phyloP scores from a whole-genome alignment of 2,888 invertebrate species.

The Apomyelois bistriatella region DNA sequence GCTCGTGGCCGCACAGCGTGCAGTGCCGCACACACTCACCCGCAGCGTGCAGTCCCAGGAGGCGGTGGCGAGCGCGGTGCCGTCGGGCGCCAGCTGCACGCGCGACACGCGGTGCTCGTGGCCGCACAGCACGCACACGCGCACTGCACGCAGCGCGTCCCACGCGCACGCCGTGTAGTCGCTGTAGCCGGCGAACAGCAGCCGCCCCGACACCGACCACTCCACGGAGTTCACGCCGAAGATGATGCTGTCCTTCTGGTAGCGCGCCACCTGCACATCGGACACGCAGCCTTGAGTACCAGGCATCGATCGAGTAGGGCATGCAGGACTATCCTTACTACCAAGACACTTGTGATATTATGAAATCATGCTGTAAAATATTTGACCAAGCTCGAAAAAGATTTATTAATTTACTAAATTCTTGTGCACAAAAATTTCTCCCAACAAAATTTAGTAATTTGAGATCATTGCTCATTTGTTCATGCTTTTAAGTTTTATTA shows the following conservation, averaged over 20 bases:
- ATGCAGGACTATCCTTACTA: too few species aligned
- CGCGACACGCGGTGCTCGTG: slow-evolving; percentile 97
- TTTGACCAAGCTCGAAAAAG: too few species aligned
- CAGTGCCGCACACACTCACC: slow-evolving; percentile 73
- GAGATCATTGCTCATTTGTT: too few species aligned
- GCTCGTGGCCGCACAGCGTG: background rate
- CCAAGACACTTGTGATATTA: too few species aligned
- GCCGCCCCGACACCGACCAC: slow-evolving; percentile 96
- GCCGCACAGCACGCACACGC: slow-evolving; percentile 94
- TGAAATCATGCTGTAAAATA: too few species aligned
- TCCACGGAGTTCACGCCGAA: slow-evolving; percentile 98
- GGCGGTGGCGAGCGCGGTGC: slow-evolving; percentile 97
- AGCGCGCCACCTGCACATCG: slow-evolving; percentile 86
- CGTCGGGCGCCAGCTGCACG: slow-evolving; percentile 97
- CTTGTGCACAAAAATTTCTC: too few species aligned
- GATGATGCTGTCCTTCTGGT: slow-evolving; percentile 97
- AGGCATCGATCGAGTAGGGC: too few species aligned
- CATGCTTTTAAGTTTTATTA: too few species aligned
- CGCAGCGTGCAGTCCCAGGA: slow-evolving; percentile 88
- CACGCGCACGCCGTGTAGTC: slow-evolving; percentile 99
- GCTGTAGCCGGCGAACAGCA: slow-evolving; percentile 98
- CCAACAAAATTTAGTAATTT: too few species aligned
- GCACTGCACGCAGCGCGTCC: slow-evolving; percentile 97
- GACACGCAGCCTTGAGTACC: too few species aligned
- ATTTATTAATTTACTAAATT: too few species aligned